These are phyloP conservation scores for Zeuzera pyrina DNA, from an alignment of 2,888 invertebrate species.

Conservation along the genomic window DNA sequence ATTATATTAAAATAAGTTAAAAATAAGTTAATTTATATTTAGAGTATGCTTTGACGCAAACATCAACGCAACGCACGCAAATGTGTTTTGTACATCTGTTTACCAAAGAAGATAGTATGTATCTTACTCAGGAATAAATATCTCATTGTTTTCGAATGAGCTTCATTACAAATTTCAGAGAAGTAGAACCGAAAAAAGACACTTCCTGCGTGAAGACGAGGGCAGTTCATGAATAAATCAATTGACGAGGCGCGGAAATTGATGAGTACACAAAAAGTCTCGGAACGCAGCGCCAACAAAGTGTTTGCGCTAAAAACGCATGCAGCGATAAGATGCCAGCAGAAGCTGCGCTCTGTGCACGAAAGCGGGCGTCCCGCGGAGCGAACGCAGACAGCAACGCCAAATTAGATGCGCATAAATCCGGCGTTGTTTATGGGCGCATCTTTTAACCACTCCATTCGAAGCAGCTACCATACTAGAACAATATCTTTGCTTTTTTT, in stretches of 20 bases:
- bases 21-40: too few relatives aligned
- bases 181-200: slow-evolving; percentile 54
- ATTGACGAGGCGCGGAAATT: slow-evolving; percentile 68
- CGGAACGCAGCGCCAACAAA: slow-evolving; percentile 61
- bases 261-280: slow-evolving; percentile 64
- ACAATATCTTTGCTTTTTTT: too few relatives aligned
- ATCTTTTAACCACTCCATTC: slow-evolving; percentile 6
- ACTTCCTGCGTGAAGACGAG: slow-evolving; percentile 66
- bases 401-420: slow-evolving; percentile 70
- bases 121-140: slow-evolving; percentile 56
- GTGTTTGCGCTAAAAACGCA: slow-evolving; percentile 62
- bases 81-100: slow-evolving; percentile 20
- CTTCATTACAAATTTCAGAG: slow-evolving; percentile 67
- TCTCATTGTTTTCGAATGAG: slow-evolving; percentile 66
- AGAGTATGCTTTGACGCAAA: too few relatives aligned
- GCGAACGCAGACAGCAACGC: slow-evolving; percentile 27
- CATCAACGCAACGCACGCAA: not conserved
- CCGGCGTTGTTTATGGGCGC: slow-evolving; percentile 24
- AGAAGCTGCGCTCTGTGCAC: slow-evolving; percentile 22
- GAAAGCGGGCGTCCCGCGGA: slow-evolving; percentile 35
- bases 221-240: slow-evolving; percentile 70
- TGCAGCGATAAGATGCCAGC: slow-evolving; percentile 39
- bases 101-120: too few relatives aligned
- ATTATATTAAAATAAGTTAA: too few relatives aligned
- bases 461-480: not conserved